Base-by-base conservation (phyloP, 2,888 invertebrate genomes). In the Timandra comae region DNA sequence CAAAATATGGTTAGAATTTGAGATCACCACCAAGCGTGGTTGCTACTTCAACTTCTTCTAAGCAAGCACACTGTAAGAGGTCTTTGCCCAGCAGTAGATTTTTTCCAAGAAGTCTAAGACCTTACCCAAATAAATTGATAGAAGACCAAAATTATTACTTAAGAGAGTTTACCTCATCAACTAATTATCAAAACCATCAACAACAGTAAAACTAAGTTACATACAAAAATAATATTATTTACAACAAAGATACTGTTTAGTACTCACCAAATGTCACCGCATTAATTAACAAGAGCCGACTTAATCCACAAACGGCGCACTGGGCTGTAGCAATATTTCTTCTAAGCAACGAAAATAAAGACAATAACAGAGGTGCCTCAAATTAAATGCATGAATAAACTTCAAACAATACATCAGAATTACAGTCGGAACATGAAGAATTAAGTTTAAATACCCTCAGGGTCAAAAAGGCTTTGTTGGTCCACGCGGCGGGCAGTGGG, bases 371-470 rank as follows among this genome's bases (percentile, higher is more conserved):
- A 41, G 36, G 31, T 33, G 35, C 16, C 30, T 29, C 30, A 43
- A 45, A 50, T 54, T 50, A 46, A 41, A 43, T 43, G 42, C 37
- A 38, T 27, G 32, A 47, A 45, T 41, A 35, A 43, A 43, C 41
- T 41, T 43, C 52, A 49, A 44, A 57, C 52, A 51, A 51, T 48
- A 56, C 43, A 46, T 46, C 44, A 43, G 39, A 44, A 43, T 44
- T 46, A 44, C 38, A 30, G 44, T 40, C 37, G 35, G 36, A 45
- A 46, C 45, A 53, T 54, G 41, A 51, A 63, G 47, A 55, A 63
- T 62, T 56, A 54, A 55, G 45, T 52, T 53, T 51, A 48, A 56
- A 57, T 46, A 46, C 49, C 45, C 49, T 29, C 35, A 43, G 49
- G 48, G 48, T 51, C 41, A 43, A 46, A 49, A 41, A 38, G 46